A percentile compares a stretch with the other conserved stretches of the same genome.
These are phyloP conservation scores for Xenopus petersii DNA, from an alignment of 2,797 vertebrate species.

Conservation along the genomic window DNA sequence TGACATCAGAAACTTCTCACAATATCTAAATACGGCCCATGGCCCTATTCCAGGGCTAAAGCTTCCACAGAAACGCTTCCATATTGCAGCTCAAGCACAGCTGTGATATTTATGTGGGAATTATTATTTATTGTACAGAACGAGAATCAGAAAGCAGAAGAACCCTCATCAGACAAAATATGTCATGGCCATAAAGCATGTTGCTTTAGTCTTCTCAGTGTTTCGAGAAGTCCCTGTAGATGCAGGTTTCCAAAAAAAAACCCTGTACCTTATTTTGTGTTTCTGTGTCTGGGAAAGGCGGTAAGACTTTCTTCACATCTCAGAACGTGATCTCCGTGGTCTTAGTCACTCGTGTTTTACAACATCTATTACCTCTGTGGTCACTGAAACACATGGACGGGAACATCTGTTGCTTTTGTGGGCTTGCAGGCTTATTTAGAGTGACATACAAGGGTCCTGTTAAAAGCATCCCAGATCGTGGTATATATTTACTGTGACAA, in stretches of 20 bases:
- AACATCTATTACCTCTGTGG: conserved; percentile 48
- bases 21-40: conserved; percentile 33
- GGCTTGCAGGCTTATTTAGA: conserved; percentile 27
- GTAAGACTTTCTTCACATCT: conserved; percentile 39
- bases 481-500: conserved; percentile 23
- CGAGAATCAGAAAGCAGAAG: conserved; percentile 30
- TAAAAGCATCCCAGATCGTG: conserved; percentile 17
- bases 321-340: conserved; percentile 45
- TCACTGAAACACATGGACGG: conserved; percentile 16
- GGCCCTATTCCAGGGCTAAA: conserved; percentile 22
- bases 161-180: conserved; percentile 38
- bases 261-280: conserved; percentile 37
- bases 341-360: conserved; percentile 33
- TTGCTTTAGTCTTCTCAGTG: conserved; percentile 2
- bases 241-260: conserved; percentile 1
- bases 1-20: conserved; percentile 44
- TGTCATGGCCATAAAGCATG: conserved; percentile 36
- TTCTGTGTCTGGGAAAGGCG: conserved; percentile 36
- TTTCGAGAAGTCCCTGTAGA: conserved; percentile 30
- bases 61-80: conserved; percentile 16
- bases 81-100: conserved; percentile 27
- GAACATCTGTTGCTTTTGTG: conserved; percentile 37
- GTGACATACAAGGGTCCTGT: conserved; percentile 19
- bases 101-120: conserved; percentile 37
- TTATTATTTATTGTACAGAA: conserved; percentile 40